phyloP scores from a whole-genome alignment of 2,113 vertebrate genomes.

The Capreolus pygargus region DNA sequence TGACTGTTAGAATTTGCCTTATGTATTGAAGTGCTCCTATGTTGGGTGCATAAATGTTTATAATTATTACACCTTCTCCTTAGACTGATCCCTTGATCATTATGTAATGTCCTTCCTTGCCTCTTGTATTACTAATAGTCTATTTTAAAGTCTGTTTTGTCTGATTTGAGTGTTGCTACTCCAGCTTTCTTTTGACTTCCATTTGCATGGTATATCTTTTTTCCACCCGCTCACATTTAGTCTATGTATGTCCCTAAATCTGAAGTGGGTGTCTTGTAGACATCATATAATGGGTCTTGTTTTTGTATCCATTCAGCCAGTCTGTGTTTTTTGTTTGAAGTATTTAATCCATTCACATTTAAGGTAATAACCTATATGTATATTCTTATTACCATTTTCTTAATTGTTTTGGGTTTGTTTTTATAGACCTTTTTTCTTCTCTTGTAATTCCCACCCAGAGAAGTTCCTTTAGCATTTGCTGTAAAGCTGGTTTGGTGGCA shows the following conservation, averaged over 20 bases:
- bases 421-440: not conserved
- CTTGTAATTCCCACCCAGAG: not conserved
- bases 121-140: not conserved
- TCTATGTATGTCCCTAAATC: not conserved
- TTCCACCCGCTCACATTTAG: not conserved
- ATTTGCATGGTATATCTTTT: not conserved
- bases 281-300: not conserved
- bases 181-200: not conserved
- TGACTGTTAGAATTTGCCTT: not conserved
- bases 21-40: not conserved
- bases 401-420: not conserved
- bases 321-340: not conserved
- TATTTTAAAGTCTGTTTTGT: not conserved
- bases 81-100: not conserved
- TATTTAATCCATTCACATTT: not conserved
- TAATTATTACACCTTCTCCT: not conserved
- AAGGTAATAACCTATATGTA: not conserved
- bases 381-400: not conserved
- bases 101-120: not conserved
- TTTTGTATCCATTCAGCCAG: not conserved
- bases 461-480: not conserved
- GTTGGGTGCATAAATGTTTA: not conserved
- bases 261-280: not conserved
- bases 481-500: not conserved
- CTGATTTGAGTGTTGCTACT: not conserved